Evolutionary conservation across 2,888 invertebrate genomes (phyloP).

Genomic region (Esperia sulphurella): DNA sequence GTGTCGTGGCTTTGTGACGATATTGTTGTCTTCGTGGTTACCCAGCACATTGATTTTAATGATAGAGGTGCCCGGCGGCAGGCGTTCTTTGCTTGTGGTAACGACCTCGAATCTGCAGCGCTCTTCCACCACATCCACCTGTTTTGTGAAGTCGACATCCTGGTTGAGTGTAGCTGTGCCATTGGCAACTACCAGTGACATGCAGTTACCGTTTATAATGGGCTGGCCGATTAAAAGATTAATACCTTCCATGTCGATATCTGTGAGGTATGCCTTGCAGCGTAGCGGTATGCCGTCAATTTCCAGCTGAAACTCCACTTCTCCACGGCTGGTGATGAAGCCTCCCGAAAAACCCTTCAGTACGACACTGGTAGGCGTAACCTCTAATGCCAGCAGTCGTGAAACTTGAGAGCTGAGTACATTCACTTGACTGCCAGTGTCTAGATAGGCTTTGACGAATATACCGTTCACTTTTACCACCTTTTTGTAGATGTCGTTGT

Average conservation of each 20-base stretch:
- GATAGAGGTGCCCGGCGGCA: slow-evolving; percentile 18
- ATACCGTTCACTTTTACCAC: slow-evolving; percentile 9
- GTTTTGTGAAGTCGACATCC: background rate
- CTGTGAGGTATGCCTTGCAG: slow-evolving; percentile 12
- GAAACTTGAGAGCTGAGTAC: slow-evolving; percentile 4
- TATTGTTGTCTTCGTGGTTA: slow-evolving; percentile 11
- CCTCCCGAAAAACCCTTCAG: slow-evolving; percentile 17
- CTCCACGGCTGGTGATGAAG: slow-evolving; percentile 8
- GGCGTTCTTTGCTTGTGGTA: slow-evolving; percentile 9
- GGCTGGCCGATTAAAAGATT: too few relatives aligned
- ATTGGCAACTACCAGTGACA: background rate
- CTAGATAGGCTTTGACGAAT: slow-evolving; percentile 14
- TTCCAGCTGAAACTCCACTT: slow-evolving; percentile 18
- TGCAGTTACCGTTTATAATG: too few relatives aligned
- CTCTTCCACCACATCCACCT: slow-evolving; percentile 9
- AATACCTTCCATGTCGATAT: slow-evolving; percentile 13
- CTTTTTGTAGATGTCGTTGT: slow-evolving; percentile 15
- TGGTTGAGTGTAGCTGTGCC: slow-evolving; percentile 6
- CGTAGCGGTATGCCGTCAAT: slow-evolving; percentile 11
- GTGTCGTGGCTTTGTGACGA: slow-evolving; percentile 18
- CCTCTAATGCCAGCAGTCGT: background rate
- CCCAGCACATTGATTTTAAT: slow-evolving; percentile 15
- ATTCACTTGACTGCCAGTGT: slow-evolving; percentile 17
- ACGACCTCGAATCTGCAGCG: slow-evolving; percentile 11
- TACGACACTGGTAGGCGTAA: slow-evolving; percentile 1